These are phyloP conservation scores for Amyelois transitella DNA, from an alignment of 1,140 invertebrate species.

Conservation along the genomic window DNA sequence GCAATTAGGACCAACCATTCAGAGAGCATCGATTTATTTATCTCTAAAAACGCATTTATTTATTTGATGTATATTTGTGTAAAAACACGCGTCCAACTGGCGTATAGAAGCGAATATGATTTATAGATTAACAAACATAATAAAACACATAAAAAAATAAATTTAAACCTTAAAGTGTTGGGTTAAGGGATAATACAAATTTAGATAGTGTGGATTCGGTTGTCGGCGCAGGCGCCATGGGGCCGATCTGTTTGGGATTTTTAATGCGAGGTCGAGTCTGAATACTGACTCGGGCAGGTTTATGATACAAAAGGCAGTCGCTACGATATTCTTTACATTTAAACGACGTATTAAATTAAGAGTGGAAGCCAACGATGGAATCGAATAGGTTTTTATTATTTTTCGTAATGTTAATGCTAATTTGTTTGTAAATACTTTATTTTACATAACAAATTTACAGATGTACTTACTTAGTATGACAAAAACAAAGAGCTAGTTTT, in stretches of 20 bases:
- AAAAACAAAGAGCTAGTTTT: too few relatives aligned
- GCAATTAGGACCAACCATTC: conserved; percentile 12
- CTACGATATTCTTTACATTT: neutral
- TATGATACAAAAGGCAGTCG: conserved; percentile 17
- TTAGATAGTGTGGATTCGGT: conserved; percentile 2
- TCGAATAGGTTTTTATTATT: too few relatives aligned
- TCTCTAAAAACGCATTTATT: conserved; percentile 30
- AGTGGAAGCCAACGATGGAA: neutral
- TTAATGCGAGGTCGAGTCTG: conserved; percentile 48
- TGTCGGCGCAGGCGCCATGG: conserved; percentile 50
- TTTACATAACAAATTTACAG: too few relatives aligned
- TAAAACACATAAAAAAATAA: neutral
- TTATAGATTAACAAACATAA: conserved; percentile 33
- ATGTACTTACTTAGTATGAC: too few relatives aligned
- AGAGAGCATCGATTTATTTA: conserved; percentile 25
- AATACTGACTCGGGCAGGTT: conserved; percentile 41
- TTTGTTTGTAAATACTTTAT: too few relatives aligned
- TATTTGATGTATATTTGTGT: conserved; percentile 44
- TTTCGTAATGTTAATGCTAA: too few relatives aligned
- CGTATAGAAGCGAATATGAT: conserved; percentile 49
- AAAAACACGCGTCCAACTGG: conserved; percentile 55
- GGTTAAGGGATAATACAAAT: neutral
- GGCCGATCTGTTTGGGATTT: conserved; percentile 45
- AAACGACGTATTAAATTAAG: neutral
- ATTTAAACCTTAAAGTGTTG: conserved; percentile 13